These are phyloP conservation scores for Agrotis clavis DNA, from an alignment of 2,888 invertebrate genomes.

Conservation along the genomic window DNA sequence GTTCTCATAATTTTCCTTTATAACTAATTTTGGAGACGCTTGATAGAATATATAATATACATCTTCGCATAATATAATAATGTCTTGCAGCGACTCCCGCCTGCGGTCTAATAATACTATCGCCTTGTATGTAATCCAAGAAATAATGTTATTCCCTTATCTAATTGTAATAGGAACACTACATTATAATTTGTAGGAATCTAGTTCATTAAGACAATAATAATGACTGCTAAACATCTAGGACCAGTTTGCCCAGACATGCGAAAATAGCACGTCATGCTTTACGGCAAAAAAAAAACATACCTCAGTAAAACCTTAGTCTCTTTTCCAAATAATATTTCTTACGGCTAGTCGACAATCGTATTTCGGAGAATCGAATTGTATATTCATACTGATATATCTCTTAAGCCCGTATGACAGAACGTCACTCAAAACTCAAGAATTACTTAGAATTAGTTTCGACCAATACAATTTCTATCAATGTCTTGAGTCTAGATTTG, in stretches of 20 bases:
- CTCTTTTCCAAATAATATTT: not conserved
- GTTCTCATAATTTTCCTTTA: not conserved
- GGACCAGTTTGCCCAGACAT: not conserved
- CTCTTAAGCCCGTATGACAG: too few relatives aligned
- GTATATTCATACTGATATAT: not conserved
- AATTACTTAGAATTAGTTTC: too few relatives aligned
- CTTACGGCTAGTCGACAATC: not conserved
- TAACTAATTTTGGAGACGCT: not conserved
- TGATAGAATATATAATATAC: not conserved
- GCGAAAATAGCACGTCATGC: not conserved
- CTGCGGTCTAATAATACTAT: conserved; percentile 26
- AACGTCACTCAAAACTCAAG: too few relatives aligned
- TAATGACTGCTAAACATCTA: not conserved
- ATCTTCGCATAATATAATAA: not conserved
- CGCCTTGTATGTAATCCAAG: conserved; percentile 15
- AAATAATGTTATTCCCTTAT: conserved; percentile 17
- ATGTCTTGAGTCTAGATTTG: too few relatives aligned
- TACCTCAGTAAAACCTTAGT: not conserved
- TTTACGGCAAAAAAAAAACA: not conserved
- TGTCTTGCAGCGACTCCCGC: conserved; percentile 26
- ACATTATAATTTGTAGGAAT: not conserved
- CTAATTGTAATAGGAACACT: not conserved
- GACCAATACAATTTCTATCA: too few relatives aligned
- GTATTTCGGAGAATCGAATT: not conserved
- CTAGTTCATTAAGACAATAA: not conserved